These are phyloP conservation scores for Abramis brama DNA, from an alignment of 2,113 vertebrate genomes.

Conservation along the genomic window DNA sequence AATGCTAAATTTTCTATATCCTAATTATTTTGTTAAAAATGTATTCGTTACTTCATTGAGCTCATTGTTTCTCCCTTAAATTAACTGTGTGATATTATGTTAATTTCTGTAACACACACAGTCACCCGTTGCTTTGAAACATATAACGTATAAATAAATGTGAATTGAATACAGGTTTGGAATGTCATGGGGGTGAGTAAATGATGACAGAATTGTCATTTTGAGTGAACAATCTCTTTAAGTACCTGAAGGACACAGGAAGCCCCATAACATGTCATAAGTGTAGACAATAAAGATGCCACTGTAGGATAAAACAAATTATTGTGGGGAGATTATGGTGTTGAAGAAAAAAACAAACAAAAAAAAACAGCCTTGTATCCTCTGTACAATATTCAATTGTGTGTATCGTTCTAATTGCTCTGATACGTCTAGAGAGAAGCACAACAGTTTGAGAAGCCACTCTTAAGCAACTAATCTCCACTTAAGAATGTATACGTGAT, in stretches of 20 bases:
- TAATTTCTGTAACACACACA: no score
- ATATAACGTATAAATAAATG: no score
- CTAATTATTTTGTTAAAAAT: no score
- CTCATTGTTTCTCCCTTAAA: no score
- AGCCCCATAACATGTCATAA: constrained; percentile 18
- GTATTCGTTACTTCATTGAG: no score
- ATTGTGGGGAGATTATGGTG: neutral
- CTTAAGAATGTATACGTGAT: constrained; percentile 12
- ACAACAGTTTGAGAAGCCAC: constrained; percentile 1
- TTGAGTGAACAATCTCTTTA: constrained; percentile 19
- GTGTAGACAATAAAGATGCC: constrained; percentile 51
- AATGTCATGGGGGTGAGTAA: neutral
- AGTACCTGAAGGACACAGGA: constrained; percentile 44
- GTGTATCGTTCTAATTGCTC: constrained; percentile 44
- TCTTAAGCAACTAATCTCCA: constrained; percentile 36
- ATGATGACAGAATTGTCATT: neutral
- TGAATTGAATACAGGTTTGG: neutral
- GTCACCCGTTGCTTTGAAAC: no score
- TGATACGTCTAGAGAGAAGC: constrained; percentile 32
- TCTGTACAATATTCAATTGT: constrained; percentile 29
- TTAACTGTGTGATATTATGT: no score
- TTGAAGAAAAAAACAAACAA: neutral
- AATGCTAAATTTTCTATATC: no score
- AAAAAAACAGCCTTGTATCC: neutral
- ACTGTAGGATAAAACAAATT: neutral